Base-by-base conservation (phyloP, 2,888 invertebrate species). In the Subacronicta megacephala region DNA sequence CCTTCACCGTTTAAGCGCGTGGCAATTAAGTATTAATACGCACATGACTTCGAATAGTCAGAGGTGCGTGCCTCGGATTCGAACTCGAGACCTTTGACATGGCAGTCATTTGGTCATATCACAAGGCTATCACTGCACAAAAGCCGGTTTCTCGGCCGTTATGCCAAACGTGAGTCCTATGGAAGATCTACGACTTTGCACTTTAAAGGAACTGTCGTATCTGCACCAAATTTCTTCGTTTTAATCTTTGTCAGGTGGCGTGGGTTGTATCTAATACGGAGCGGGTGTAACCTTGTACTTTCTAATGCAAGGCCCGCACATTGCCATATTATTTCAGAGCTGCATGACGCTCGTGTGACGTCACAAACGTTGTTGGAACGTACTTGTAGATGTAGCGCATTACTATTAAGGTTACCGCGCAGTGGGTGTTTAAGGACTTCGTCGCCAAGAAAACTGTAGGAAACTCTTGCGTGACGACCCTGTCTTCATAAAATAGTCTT, bases 251-350 rank as follows among this genome's bases (percentile, higher is more conserved):
- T 7, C 15, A 31, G 33, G 38, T 53, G 38, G 53, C 62, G 64
- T 65, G 70, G 65, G 70, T 36, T 64, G 65, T 16, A 56, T 60
- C 55, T 55, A 52, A 64, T 58, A 56, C 60, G 55, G 45, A 58
- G 47, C 50, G 51, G 65, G 60, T 50, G 68, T 62, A 61, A 79
- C 80, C 81, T 78, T 80, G 80, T 75, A 64, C 62, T 71, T 74
- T 69, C 57, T 59, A 72, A 61, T 61, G 74, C 80, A 76, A 81
- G 78, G 78, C 55, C 70, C 36, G 45, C 36, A 52, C 57, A 42
- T 20, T 41, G 47, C 43, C 33, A 61, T 52, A 51, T 55, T 66
- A 59, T 50, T 64, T 59, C 46, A 29, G 42, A 56, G 56, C 47
- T 70, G 75, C 58, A 67, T 62, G 71, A 61, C 49, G 60, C 41